Evolutionary conservation across 2,113 vertebrate species (phyloP), one percentile per base, ranked within the genome.

Genomic region (Heliornis fulica): DNA sequence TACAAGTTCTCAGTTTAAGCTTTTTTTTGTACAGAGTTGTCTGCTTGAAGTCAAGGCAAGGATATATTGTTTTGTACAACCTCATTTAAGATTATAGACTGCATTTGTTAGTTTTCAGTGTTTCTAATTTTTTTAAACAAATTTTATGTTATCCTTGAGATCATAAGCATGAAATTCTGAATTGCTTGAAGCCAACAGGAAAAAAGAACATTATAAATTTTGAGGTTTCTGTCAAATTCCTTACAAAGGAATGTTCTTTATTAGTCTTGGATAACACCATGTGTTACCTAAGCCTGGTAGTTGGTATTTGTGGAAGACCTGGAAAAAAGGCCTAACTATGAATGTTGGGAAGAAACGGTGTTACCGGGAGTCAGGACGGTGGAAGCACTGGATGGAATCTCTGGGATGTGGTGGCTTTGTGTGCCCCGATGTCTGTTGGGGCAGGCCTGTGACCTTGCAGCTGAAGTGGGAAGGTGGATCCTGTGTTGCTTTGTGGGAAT

Each of bases 181-280:
- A 68, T 51, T 4, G 0, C 32, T 64, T 43, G 61, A 90, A 88
- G 48, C 50, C 40, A 77, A 31, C 25, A 43, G 45, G 34, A 56
- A 45, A 43, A 56, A 38, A 29, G 4, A 6, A 4, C 1, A 5
- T 31, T 14, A 46, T 26, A 2, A 17, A 0, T 72, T 54, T 64
- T 83, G 40, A 53, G n/a, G 12, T 65, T 87, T 69, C 60, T 80
- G 9, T 48, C 0, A 28, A 51, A 86, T 56, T 80, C 29, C 9
- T 64, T 54, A 31, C 9, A 50, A 66, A 56, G 41, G 15, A 15
- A 14, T 3, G 0, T n/a, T 41, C 51, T 36, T 28, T 3, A 12
- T 41, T 61, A 51, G 20, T 40, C 32, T 64, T 77, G 21, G 72
- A 14, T 38, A 69, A 25, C 14, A 19, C 16, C 26, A 36, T 13